Evolutionary conservation across 2,888 invertebrate species (phyloP).

Genomic region (Osedax frankpressi): DNA sequence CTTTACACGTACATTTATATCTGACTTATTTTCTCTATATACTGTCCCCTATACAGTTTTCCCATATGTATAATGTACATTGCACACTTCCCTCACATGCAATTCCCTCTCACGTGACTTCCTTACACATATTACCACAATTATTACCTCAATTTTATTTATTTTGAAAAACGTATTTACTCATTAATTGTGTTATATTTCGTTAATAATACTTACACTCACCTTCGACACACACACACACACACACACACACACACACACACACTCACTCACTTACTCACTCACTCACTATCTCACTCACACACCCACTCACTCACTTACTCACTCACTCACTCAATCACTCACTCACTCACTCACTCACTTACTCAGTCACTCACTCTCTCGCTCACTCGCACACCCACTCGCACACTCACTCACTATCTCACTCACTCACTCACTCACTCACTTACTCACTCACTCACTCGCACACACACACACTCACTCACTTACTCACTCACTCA

Average conservation of each 20-base stretch:
- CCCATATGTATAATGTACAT: no score
- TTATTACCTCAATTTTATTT: no score
- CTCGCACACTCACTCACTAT: neutral
- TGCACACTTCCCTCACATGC: no score
- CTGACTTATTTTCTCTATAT: no score
- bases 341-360: neutral
- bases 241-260: constrained; percentile 29
- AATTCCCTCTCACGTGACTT: no score
- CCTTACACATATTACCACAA: no score
- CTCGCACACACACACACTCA: neutral
- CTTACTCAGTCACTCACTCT: neutral
- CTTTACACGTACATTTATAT: no score
- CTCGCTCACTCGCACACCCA: constrained; percentile 27
- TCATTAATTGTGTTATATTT: no score
- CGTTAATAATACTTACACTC: no score
- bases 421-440: neutral
- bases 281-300: neutral
- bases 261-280: neutral
- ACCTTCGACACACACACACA: neutral
- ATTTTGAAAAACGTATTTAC: no score
- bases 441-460: neutral
- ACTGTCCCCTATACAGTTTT: no score
- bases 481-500: neutral
- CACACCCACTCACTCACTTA: neutral
- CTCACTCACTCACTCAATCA: neutral